A percentile compares a stretch with the other conserved stretches of the same genome.
Conservation (phyloP, 2,888 invertebrate genomes). For the Biston stratarius region DNA sequence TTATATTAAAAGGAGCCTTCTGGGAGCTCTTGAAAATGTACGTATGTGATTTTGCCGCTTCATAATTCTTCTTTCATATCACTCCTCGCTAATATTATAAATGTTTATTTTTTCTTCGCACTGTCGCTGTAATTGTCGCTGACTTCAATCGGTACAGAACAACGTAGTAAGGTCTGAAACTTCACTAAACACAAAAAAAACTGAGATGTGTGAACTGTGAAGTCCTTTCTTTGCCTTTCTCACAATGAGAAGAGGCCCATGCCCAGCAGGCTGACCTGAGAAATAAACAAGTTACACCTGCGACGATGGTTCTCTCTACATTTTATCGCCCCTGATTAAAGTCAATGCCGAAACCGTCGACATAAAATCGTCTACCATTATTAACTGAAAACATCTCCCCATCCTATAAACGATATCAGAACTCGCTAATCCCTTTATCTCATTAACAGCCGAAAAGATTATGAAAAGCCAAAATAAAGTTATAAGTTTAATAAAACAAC, state of each 20-base stretch:
- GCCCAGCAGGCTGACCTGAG: too few species aligned
- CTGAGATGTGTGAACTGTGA: too few species aligned
- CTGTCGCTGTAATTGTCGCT: too few species aligned
- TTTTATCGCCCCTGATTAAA: constrained; percentile 29
- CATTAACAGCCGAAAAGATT: constrained; percentile 56
- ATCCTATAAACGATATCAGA: constrained; percentile 43
- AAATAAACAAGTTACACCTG: too few species aligned
- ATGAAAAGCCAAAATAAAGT: constrained; percentile 57
- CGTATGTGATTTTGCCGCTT: neutral
- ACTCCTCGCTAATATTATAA: too few species aligned
- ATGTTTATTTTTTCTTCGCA: too few species aligned
- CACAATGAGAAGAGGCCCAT: too few species aligned
- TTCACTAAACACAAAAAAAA: too few species aligned
- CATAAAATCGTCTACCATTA: constrained; percentile 27
- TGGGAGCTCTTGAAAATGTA: constrained; percentile 10
- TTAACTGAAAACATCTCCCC: constrained; percentile 33
- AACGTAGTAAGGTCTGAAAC: too few species aligned
- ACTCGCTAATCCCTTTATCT: constrained; percentile 54
- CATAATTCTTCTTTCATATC: neutral
- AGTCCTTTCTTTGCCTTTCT: too few species aligned
- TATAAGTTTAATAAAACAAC: constrained; percentile 55
- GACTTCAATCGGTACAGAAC: too few species aligned
- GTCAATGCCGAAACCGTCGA: constrained; percentile 24
- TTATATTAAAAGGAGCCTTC: constrained; percentile 29
- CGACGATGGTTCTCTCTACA: neutral